These are phyloP conservation scores for Panagrolaimus sp. DNA, from an alignment of 1,140 invertebrate genomes.

Conservation along the genomic window DNA sequence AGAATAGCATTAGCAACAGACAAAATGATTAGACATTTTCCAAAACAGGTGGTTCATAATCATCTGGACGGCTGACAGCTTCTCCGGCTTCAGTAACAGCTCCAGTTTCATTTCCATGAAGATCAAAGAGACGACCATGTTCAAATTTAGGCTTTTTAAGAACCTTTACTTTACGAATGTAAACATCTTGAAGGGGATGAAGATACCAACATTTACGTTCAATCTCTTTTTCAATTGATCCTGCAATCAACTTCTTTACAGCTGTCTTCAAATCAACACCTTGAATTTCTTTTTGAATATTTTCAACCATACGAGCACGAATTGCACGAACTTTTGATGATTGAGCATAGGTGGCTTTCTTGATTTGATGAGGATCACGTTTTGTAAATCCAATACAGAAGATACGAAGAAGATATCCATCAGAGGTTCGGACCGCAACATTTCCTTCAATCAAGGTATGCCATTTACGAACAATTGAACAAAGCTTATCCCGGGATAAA, in stretches of 20 bases:
- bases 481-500: slow-evolving; percentile 92
- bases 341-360: slow-evolving; percentile 96
- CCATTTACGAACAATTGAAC: slow-evolving; percentile 99
- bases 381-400: slow-evolving; percentile 99
- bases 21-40: slow-evolving; percentile 80
- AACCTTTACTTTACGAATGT: slow-evolving; percentile 97
- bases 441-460: slow-evolving; percentile 91
- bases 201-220: slow-evolving; percentile 92
- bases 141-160: slow-evolving; percentile 98
- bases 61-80: slow-evolving; percentile 82
- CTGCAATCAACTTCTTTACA: slow-evolving; percentile 66
- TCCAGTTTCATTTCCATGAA: slow-evolving; percentile 80
- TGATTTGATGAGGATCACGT: slow-evolving; percentile 82
- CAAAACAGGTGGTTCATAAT: slow-evolving; percentile 94
- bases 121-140: slow-evolving; percentile 84
- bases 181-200: slow-evolving; percentile 95
- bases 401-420: slow-evolving; percentile 87
- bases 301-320: slow-evolving; percentile 75
- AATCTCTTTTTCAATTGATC: slow-evolving; percentile 97
- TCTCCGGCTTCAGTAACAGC: slow-evolving; percentile 74
- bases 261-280: slow-evolving; percentile 51
- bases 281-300: slow-evolving; percentile 82
- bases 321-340: slow-evolving; percentile 76
- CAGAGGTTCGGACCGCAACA: slow-evolving; percentile 94
- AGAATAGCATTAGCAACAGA: too few relatives aligned